These are phyloP conservation scores for Smutsia temminckii DNA, from an alignment of 2,797 vertebrate genomes.

Conservation along the genomic window DNA sequence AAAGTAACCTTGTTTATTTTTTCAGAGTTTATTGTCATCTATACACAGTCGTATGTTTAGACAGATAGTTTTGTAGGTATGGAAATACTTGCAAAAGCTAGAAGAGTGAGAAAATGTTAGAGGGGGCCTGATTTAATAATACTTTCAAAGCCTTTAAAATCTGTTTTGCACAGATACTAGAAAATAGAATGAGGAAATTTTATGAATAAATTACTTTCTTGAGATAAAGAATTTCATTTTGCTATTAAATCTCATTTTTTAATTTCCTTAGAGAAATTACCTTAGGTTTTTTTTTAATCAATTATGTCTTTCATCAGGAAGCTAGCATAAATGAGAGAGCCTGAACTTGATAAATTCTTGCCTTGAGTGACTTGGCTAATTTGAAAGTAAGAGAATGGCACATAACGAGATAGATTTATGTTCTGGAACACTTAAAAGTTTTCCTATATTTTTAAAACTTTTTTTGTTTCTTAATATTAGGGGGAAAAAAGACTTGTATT, in stretches of 20 bases:
- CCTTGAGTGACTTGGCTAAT: not conserved
- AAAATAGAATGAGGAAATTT: not conserved
- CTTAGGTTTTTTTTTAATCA: not conserved
- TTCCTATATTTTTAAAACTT: not conserved
- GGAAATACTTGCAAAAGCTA: not conserved
- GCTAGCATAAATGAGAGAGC: conserved; percentile 16
- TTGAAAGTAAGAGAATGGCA: not conserved
- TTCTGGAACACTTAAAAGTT: not conserved
- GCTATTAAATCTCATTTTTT: conserved; percentile 13
- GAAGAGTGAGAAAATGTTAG: not conserved
- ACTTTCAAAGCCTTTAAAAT: not conserved
- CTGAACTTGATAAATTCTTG: not conserved
- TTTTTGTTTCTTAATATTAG: not conserved
- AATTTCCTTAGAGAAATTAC: conserved; percentile 27
- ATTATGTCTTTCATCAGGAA: not conserved
- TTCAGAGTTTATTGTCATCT: not conserved
- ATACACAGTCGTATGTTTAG: not conserved
- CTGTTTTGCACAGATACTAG: not conserved
- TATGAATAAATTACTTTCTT: conserved; percentile 13
- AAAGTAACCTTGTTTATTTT: not conserved
- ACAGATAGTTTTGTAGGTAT: not conserved
- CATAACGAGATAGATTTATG: not conserved
- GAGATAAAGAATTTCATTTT: conserved; percentile 9
- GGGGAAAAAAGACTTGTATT: not conserved
- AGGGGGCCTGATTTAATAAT: not conserved